phyloP scores from a whole-genome alignment of 2,888 invertebrate species.

The Mimas tiliae region DNA sequence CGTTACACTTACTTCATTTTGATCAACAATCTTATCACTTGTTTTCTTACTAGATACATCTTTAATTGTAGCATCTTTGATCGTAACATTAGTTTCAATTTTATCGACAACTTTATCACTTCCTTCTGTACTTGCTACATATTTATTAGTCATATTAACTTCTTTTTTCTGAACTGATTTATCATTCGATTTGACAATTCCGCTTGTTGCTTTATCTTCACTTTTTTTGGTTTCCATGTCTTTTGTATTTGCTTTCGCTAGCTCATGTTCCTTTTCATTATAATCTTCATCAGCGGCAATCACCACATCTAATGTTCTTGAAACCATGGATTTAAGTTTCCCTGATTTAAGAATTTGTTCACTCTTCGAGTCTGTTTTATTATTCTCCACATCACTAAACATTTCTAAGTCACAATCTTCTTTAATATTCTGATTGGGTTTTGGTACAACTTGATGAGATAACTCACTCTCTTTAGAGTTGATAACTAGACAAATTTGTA shows the following conservation, averaged over 20 bases:
- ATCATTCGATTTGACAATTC: neutral
- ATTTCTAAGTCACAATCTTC: constrained; percentile 62
- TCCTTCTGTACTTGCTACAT: too few relatives aligned
- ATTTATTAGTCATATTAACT: neutral
- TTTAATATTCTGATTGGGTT: constrained; percentile 29
- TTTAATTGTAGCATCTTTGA: too few relatives aligned
- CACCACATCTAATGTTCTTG: neutral
- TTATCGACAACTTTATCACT: neutral
- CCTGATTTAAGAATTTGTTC: neutral
- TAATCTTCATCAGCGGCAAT: neutral
- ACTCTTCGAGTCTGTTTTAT: neutral
- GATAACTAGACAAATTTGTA: constrained; percentile 67
- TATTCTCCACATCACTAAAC: constrained; percentile 40
- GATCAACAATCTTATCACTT: neutral
- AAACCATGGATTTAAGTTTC: neutral
- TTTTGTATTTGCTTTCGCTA: neutral
- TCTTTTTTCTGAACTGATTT: neutral
- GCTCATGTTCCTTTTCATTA: neutral
- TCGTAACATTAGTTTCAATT: neutral
- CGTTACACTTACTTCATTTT: neutral
- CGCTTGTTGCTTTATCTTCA: neutral
- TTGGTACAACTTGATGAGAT: constrained; percentile 30
- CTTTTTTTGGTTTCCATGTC: neutral
- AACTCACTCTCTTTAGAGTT: constrained; percentile 41
- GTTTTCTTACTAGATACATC: neutral